Base-by-base conservation (phyloP, 2,797 vertebrate genomes). In the Naso thynnoides region DNA sequence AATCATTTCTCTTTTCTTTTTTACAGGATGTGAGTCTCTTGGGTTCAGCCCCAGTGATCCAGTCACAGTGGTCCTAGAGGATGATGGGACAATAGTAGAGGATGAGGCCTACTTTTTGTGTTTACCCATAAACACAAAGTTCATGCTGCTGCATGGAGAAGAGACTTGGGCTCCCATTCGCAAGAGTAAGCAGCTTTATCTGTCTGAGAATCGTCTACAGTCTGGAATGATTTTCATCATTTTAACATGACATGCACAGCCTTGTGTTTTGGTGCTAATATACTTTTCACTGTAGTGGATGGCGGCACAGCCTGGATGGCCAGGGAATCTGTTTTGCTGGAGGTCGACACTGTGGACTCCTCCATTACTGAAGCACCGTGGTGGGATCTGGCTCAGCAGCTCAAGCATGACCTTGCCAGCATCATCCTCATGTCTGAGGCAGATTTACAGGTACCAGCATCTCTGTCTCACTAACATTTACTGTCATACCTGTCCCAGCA, bases 1-100 rank as follows among this genome's bases (percentile, higher is more conserved):
- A 33, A 7, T 24, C 3, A 3, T 67, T 29, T 65, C 6, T 79
- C 18, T 65, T 3, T 45, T 33, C 58, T 21, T 61, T 48, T 18
- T 21, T 4, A 41, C 84, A 98, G 97, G 96, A 9, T 60, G 82
- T 23, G 86, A 92, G 64, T 79, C 88, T 72, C 91, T 99, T 62
- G 94, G 93, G 5, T 90, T 97, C 36, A 79, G 85, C 33, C 47
- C 91, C 4, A 53, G 44, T 27, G 84, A 90, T 7, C 64, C 91
- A 0, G 73, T 97, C 78, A 95, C 95, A 6, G 85, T 99, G 62
- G 97, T 98, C 10, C 92, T 99, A 6, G 98, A 97, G 24, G 94
- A 96, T n/a, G 98, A 99, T 60, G 97, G 98, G 55, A 99, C 98
- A 3, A 95, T 99, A n/a, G 95, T 99, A 27, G 95, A 96, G 18